Base-by-base conservation (phyloP, 1,140 invertebrate genomes). In the Euwallacea fornicatus region DNA sequence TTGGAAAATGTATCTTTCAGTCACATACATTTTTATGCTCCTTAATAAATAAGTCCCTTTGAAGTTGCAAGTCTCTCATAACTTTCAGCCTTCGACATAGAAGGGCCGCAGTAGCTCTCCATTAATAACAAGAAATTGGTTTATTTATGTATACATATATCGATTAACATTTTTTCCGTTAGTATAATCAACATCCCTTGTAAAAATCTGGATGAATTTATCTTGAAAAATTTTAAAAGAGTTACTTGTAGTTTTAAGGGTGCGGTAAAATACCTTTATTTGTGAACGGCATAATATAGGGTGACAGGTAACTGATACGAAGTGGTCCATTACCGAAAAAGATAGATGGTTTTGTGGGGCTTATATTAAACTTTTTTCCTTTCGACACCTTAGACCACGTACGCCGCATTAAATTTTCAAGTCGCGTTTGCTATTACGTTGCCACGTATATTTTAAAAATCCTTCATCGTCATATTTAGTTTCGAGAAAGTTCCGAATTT, bases 311-410 rank as follows among this genome's bases (percentile, higher is more conserved):
- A 72, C 71, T 72, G 71, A 72, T 72, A 72, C 71, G 71, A 61
- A 72, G 71, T 72, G 71, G 71, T 72, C 71, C 71, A 72, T 72
- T 72, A 72, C 71, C 65, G 66, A 72, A 72, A 72, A 72, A 72
- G 71, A 72, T 72, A 72, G 71, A 72, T 72, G 65, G 71, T 72
- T 67, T 13, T 68, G 65, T 58, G 63, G 64, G 60, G 71, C 66
- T 72, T 72, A 72, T 72, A 72, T 72, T 72, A 72, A 72, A 72
- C 58, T 72, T 72, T 72, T 72, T 72, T 67, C 71, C 65, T 72
- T 68, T 67, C 47, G 58, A 46, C 71, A 68, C 65, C 71, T 72
- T 72, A 68, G 43, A 43, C 64, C 60, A 66, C 63, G 70, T 72
- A 72, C 46, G 59, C 47, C 21, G 69, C 62, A 71, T 71, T 71